Evolutionary conservation across 2,797 vertebrate species (phyloP).

Genomic region (Chelidonichthys spinosus): DNA sequence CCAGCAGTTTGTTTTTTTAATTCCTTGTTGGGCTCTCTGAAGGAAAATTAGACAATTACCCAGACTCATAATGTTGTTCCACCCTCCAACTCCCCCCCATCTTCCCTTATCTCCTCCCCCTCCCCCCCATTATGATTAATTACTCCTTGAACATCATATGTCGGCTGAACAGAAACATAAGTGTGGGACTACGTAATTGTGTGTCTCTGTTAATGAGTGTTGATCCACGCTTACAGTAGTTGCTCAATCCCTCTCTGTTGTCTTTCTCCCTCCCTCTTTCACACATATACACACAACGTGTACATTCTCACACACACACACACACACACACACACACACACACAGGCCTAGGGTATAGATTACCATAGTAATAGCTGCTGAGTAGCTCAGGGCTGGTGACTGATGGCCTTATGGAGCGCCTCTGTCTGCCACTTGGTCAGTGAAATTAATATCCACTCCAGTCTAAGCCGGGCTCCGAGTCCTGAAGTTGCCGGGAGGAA

Average conservation of each 20-base stretch:
- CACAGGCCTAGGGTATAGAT: constrained; percentile 89
- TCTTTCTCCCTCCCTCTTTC: constrained; percentile 47
- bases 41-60: constrained; percentile 85
- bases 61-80: constrained; percentile 82
- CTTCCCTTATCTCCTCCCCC: constrained; percentile 67
- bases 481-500: constrained; percentile 49
- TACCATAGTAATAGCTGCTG: constrained; percentile 91
- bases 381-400: constrained; percentile 87
- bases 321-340: constrained; percentile 15
- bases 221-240: constrained; percentile 71
- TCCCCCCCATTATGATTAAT: constrained; percentile 82
- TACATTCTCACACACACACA: constrained; percentile 35
- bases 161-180: constrained; percentile 80
- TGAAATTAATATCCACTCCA: constrained; percentile 97
- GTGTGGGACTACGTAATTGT: constrained; percentile 77
- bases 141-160: constrained; percentile 84
- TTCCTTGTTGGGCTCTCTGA: constrained; percentile 76
- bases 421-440: constrained; percentile 93
- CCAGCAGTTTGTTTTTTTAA: constrained; percentile 72
- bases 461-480: constrained; percentile 46
- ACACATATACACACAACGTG: constrained; percentile 34
- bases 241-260: constrained; percentile 59
- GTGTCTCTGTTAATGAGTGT: constrained; percentile 84
- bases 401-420: constrained; percentile 94
- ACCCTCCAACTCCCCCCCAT: constrained; percentile 34